These are phyloP conservation scores for Archivesica marissinica DNA, from an alignment of 1,140 invertebrate genomes.

Conservation along the genomic window DNA sequence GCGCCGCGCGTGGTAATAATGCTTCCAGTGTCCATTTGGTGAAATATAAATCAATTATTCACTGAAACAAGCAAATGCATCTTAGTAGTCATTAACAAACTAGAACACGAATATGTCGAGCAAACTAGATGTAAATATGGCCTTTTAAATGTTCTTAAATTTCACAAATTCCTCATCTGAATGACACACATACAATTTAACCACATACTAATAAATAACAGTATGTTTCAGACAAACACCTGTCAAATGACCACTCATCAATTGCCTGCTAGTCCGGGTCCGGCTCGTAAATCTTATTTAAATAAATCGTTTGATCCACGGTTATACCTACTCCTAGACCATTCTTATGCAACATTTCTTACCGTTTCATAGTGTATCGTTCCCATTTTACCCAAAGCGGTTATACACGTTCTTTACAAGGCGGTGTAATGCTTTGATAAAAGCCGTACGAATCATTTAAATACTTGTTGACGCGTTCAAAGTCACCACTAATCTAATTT, in stretches of 20 bases:
- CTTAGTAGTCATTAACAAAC: too few species aligned
- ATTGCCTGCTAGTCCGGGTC: background rate
- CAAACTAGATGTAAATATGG: too few species aligned
- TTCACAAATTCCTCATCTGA: too few species aligned
- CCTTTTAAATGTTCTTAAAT: too few species aligned
- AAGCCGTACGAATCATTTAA: background rate
- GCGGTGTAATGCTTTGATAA: constrained; percentile 6
- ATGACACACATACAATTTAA: too few species aligned
- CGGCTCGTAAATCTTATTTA: constrained; percentile 4
- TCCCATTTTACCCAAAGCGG: background rate
- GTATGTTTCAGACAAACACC: too few species aligned
- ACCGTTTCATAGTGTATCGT: background rate
- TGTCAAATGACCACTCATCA: background rate
- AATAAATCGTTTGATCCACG: constrained; percentile 12
- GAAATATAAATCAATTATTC: too few species aligned
- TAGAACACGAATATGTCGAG: too few species aligned
- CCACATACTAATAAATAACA: too few species aligned
- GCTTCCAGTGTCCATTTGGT: too few species aligned
- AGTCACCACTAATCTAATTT: constrained; percentile 58
- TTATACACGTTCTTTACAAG: background rate
- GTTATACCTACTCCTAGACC: background rate
- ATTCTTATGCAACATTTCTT: background rate
- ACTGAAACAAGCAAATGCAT: too few species aligned
- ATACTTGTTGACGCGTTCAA: constrained; percentile 35
- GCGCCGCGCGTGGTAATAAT: too few species aligned